Conservation (phyloP, 2,113 vertebrate genomes). For the Pelobates fuscus region DNA sequence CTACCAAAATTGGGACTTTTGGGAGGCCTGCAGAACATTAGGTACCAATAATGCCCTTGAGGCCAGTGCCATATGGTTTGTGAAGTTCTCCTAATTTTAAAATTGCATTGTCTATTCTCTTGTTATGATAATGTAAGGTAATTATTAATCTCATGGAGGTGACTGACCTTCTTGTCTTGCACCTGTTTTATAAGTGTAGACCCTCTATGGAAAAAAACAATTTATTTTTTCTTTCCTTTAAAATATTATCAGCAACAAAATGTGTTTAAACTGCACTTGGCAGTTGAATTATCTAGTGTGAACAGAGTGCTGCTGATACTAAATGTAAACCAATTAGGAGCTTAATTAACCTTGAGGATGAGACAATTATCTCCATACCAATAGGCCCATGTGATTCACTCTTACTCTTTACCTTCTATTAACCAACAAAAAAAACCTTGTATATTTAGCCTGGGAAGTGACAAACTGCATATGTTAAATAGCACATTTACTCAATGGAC, state of each 20-base stretch:
- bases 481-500: conserved; percentile 28
- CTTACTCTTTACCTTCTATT: conserved; percentile 39
- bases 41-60: too few relatives aligned
- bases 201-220: not conserved
- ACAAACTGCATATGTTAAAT: conserved; percentile 30
- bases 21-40: too few relatives aligned
- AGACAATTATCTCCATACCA: conserved; percentile 46
- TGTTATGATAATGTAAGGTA: too few relatives aligned
- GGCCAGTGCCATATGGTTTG: too few relatives aligned
- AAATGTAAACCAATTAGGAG: conserved; percentile 27
- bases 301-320: conserved; percentile 20
- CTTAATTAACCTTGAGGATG: conserved; percentile 46
- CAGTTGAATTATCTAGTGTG: conserved; percentile 12
- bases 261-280: not conserved
- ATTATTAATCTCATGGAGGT: too few relatives aligned
- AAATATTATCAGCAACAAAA: not conserved
- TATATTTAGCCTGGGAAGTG: conserved; percentile 35
- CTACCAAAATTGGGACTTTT: too few relatives aligned
- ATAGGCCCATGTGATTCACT: conserved; percentile 24
- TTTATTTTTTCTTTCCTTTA: not conserved
- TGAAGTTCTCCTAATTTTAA: too few relatives aligned
- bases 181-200: too few relatives aligned
- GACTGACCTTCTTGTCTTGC: too few relatives aligned
- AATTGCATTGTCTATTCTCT: too few relatives aligned
- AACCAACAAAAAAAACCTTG: conserved; percentile 32